A percentile compares a stretch with the other conserved stretches of the same genome.
phyloP scores from a whole-genome alignment of 2,113 vertebrate genomes.

The Triplophysa tibetana region DNA sequence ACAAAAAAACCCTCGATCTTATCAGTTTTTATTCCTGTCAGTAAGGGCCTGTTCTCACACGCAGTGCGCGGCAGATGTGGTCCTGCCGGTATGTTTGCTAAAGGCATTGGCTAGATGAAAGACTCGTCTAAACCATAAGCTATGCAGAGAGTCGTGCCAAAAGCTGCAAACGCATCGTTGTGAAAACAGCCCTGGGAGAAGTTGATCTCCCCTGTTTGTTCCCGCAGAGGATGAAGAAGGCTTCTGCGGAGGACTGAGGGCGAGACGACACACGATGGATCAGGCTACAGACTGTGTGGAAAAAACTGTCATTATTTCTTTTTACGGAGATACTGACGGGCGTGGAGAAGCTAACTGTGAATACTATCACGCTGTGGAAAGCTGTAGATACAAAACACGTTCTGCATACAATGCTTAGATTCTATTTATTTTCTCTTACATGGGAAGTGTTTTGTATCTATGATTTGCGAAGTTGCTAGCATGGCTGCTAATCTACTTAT shows the following conservation, averaged over 20 bases:
- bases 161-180: conserved; percentile 76
- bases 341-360: not conserved
- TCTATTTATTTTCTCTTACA: no score
- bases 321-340: conserved; percentile 20
- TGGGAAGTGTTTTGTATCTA: no score
- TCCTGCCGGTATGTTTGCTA: conserved; percentile 72
- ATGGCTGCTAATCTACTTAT: no score
- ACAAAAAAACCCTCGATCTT: conserved; percentile 73
- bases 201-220: conserved; percentile 53
- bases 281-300: no score
- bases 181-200: conserved; percentile 74
- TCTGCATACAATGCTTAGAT: not conserved
- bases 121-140: conserved; percentile 77
- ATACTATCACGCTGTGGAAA: not conserved
- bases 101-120: conserved; percentile 78
- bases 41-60: conserved; percentile 73
- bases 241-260: conserved; percentile 54
- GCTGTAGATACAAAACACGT: not conserved
- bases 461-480: no score
- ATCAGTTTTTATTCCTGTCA: conserved; percentile 75
- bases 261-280: conserved; percentile 50
- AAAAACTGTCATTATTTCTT: conserved; percentile 18
- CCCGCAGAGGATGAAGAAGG: conserved; percentile 40
- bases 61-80: conserved; percentile 67
- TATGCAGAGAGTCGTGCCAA: conserved; percentile 78